phyloP scores from a whole-genome alignment of 2,113 vertebrate genomes.

The Stigmatopora nigra region DNA sequence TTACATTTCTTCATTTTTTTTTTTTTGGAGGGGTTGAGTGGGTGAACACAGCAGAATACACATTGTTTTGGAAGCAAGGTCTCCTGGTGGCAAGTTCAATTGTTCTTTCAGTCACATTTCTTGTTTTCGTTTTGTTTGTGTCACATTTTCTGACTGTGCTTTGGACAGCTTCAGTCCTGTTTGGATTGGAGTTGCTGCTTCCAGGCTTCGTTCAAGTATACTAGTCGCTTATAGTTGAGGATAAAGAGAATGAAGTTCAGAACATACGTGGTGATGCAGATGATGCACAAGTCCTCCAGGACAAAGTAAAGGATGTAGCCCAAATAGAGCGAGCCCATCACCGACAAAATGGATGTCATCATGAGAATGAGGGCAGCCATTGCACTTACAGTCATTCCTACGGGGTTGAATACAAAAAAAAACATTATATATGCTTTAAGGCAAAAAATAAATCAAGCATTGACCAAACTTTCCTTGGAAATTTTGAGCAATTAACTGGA shows the following conservation, averaged over 20 bases:
- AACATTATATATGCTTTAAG: not conserved
- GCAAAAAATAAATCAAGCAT: not conserved
- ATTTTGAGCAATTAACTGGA: constrained; percentile 39
- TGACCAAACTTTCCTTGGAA: not conserved
- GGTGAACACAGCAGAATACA: constrained; percentile 86
- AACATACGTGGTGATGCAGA: constrained; percentile 88
- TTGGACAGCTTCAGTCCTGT: constrained; percentile 76
- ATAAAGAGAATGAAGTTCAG: constrained; percentile 98
- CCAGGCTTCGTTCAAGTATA: constrained; percentile 99
- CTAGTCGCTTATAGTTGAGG: constrained; percentile 99
- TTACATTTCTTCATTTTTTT: constrained; percentile 57
- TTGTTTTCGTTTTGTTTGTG: constrained; percentile 37
- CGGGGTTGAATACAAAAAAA: constrained; percentile 29
- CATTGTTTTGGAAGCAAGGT: constrained; percentile 89
- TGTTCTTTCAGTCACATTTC: constrained; percentile 70
- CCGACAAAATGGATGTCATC: constrained; percentile 93
- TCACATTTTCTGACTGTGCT: constrained; percentile 41
- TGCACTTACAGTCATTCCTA: constrained; percentile 96
- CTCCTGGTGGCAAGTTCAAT: constrained; percentile 79
- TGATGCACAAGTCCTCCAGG: constrained; percentile 96
- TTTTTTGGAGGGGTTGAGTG: constrained; percentile 34
- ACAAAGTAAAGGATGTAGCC: constrained; percentile 99
- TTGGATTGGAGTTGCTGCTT: constrained; percentile 92
- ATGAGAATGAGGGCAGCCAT: constrained; percentile 95
- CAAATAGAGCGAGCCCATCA: constrained; percentile 92